These are phyloP conservation scores for Sweltsa coloradensis DNA, from an alignment of 1,140 invertebrate species.

Conservation along the genomic window DNA sequence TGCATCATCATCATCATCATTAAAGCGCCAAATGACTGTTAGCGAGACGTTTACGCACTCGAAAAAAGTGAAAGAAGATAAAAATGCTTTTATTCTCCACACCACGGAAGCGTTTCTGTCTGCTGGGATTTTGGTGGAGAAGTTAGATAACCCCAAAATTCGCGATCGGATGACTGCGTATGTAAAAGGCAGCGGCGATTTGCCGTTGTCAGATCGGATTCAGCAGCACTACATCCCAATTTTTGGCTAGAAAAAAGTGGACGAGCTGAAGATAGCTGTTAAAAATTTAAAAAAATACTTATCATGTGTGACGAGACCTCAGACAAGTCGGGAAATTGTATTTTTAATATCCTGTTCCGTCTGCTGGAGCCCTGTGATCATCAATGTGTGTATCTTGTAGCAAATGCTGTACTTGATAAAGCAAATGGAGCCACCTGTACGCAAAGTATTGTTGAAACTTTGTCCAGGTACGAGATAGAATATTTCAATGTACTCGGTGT, in stretches of 20 bases:
- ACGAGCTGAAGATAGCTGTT: not conserved
- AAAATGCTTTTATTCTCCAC: not conserved
- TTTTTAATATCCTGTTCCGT: not conserved
- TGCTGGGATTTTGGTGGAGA: not conserved
- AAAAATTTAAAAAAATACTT: not conserved
- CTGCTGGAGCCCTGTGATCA: not conserved
- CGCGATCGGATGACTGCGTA: not conserved
- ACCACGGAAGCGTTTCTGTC: not conserved
- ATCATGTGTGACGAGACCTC: not conserved
- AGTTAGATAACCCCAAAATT: not conserved
- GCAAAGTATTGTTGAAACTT: not conserved
- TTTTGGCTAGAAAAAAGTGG: not conserved
- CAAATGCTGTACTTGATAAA: not conserved
- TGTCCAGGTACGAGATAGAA: not conserved
- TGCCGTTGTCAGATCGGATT: not conserved
- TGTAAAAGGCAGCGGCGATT: not conserved
- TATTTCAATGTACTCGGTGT: not conserved
- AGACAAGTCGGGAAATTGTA: not conserved
- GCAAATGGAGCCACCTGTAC: not conserved
- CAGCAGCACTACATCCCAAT: not conserved
- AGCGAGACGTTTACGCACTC: no score
- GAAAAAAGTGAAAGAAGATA: constrained; percentile 1
- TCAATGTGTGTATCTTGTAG: not conserved
- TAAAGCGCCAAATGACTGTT: no score
- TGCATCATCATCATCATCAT: no score